Conservation (phyloP, 2,113 vertebrate genomes). For the Hepsetus odoe region DNA sequence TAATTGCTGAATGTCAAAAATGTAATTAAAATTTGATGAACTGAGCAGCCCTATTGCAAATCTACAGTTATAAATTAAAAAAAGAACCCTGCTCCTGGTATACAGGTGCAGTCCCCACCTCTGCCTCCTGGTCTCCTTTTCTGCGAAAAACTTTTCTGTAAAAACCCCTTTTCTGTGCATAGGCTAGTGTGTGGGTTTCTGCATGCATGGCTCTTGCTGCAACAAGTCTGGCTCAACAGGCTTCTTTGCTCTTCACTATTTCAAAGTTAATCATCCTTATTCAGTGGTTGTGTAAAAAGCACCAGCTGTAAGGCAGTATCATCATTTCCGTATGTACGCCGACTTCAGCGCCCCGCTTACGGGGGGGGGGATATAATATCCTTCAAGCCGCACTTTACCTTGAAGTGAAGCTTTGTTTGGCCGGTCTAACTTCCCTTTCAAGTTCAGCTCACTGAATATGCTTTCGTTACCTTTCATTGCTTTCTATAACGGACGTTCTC, state of each 20-base stretch:
- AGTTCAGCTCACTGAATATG: too few species aligned
- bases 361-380: background rate
- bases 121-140: conserved; percentile 3
- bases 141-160: too few species aligned
- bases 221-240: background rate
- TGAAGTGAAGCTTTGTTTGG: too few species aligned
- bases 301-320: background rate
- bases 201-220: background rate
- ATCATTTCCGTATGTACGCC: background rate
- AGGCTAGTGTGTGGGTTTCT: background rate
- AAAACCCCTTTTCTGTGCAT: background rate
- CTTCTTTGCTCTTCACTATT: too few species aligned
- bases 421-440: too few species aligned
- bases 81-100: background rate
- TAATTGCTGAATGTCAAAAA: too few species aligned
- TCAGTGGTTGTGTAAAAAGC: too few species aligned
- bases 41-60: background rate
- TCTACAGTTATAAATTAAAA: conserved; percentile 23
- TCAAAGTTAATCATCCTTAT: too few species aligned
- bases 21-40: too few species aligned
- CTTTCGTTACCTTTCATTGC: too few species aligned
- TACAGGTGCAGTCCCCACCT: conserved; percentile 38
- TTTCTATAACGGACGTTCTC: too few species aligned
- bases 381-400: too few species aligned
- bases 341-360: background rate